Evolutionary conservation across 2,888 invertebrate species (phyloP).

Genomic region (Meta bourneti): DNA sequence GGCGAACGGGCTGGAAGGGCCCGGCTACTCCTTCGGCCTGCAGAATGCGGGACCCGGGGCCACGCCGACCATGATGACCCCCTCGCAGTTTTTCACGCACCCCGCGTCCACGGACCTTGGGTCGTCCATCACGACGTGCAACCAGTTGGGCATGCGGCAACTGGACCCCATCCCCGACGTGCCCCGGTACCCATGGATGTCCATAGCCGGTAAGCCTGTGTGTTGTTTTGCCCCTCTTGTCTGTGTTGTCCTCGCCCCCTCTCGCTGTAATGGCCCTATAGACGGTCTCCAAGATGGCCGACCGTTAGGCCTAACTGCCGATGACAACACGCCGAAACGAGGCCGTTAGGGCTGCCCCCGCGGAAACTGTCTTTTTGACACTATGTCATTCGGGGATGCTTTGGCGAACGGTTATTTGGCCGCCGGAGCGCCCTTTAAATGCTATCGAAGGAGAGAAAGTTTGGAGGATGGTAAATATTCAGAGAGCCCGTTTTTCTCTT

Average conservation of each 20-base stretch:
- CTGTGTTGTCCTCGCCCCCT: background rate
- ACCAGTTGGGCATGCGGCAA: constrained; percentile 87
- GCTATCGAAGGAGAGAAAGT: constrained; percentile 58
- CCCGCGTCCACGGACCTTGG: constrained; percentile 82
- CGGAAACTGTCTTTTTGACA: constrained; percentile 49
- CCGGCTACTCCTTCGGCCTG: constrained; percentile 77
- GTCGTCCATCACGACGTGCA: constrained; percentile 86
- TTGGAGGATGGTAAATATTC: constrained; percentile 57
- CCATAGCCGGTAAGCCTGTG: constrained; percentile 91
- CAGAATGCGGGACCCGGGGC: constrained; percentile 76
- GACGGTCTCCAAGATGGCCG: constrained; percentile 74
- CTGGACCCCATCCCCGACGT: constrained; percentile 84
- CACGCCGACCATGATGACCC: constrained; percentile 84
- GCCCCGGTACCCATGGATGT: constrained; percentile 97
- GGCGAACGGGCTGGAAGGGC: constrained; percentile 79
- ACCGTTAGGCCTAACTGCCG: constrained; percentile 76
- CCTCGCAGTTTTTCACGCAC: constrained; percentile 94
- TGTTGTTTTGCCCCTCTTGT: constrained; percentile 6
- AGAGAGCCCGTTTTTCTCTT: constrained; percentile 43
- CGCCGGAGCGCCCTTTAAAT: constrained; percentile 52
- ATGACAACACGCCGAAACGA: constrained; percentile 73
- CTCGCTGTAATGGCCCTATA: constrained; percentile 62
- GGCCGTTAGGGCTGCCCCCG: constrained; percentile 56
- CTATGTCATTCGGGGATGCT: background rate
- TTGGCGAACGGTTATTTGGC: background rate